Percentiles rank a stretch among this genome's conserved stretches.
Evolutionary conservation across 2,797 vertebrate genomes (phyloP).

Genomic region (Capromys pilorides): DNA sequence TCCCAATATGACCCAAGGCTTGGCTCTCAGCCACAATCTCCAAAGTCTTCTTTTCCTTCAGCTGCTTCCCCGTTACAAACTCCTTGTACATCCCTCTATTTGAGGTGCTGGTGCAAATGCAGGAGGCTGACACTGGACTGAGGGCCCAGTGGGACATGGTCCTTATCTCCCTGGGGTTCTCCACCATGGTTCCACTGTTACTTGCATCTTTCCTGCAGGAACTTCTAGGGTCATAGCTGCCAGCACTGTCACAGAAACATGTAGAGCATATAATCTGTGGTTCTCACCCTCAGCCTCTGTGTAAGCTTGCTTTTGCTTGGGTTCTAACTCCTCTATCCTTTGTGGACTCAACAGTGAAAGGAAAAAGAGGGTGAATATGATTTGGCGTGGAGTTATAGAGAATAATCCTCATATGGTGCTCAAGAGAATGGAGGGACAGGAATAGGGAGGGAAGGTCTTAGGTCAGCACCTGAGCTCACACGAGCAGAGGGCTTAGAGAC

Average conservation of each 20-base stretch:
- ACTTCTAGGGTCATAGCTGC: slow-evolving; percentile 94
- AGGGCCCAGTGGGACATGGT: slow-evolving; percentile 96
- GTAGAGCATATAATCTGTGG: slow-evolving; percentile 91
- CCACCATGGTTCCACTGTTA: slow-evolving; percentile 94
- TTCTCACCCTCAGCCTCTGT: slow-evolving; percentile 87
- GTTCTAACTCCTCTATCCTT: slow-evolving; percentile 75
- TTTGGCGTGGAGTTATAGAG: not conserved
- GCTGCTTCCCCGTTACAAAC: slow-evolving; percentile 97
- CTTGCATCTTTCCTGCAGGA: slow-evolving; percentile 94
- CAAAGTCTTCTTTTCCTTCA: slow-evolving; percentile 98
- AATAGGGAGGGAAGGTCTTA: not conserved
- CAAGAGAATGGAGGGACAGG: not conserved
- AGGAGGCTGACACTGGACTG: slow-evolving; percentile 97
- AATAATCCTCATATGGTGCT: not conserved
- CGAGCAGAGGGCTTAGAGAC: not conserved
- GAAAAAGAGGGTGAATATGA: not conserved
- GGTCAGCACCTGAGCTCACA: not conserved
- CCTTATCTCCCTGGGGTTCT: slow-evolving; percentile 92
- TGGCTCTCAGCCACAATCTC: slow-evolving; percentile 97
- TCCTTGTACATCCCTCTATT: slow-evolving; percentile 89
- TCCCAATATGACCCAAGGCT: slow-evolving; percentile 87
- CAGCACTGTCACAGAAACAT: slow-evolving; percentile 94
- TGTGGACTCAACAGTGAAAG: not conserved
- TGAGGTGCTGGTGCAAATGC: slow-evolving; percentile 98
- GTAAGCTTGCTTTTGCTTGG: slow-evolving; percentile 71